phyloP scores from a whole-genome alignment of 2,113 vertebrate species.

The Myotis brandtii region DNA sequence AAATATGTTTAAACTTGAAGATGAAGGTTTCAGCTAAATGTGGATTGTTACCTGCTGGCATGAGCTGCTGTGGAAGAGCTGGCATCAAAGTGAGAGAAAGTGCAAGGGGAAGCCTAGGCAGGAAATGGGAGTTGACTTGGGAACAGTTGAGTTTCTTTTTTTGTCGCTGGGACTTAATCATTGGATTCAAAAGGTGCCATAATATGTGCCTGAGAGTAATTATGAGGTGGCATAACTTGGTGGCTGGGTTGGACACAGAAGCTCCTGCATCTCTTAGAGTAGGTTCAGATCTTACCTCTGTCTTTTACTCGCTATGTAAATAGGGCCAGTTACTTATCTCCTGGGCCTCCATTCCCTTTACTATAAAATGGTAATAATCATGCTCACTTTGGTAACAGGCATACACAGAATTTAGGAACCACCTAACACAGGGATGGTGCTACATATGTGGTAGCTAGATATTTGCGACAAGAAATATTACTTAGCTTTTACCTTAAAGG shows the following conservation, averaged over 20 bases:
- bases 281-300: background rate
- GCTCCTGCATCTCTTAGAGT: background rate
- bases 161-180: background rate
- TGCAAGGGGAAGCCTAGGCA: background rate
- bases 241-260: background rate
- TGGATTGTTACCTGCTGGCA: background rate
- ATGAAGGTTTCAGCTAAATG: background rate
- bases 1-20: constrained; percentile 53
- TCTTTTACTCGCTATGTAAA: background rate
- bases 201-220: background rate
- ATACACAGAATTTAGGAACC: background rate
- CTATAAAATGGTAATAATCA: background rate
- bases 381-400: background rate
- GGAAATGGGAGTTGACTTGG: background rate
- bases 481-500: background rate
- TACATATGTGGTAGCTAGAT: background rate
- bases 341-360: background rate
- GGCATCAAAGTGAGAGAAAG: background rate
- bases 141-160: background rate
- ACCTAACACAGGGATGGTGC: background rate
- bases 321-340: background rate
- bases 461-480: background rate
- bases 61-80: background rate
- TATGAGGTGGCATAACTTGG: background rate
- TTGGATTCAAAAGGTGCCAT: background rate